Percentiles rank a stretch among this genome's conserved stretches.
These are phyloP conservation scores for Chrysolina oricalcia DNA, from an alignment of 2,888 invertebrate genomes.

Conservation along the genomic window DNA sequence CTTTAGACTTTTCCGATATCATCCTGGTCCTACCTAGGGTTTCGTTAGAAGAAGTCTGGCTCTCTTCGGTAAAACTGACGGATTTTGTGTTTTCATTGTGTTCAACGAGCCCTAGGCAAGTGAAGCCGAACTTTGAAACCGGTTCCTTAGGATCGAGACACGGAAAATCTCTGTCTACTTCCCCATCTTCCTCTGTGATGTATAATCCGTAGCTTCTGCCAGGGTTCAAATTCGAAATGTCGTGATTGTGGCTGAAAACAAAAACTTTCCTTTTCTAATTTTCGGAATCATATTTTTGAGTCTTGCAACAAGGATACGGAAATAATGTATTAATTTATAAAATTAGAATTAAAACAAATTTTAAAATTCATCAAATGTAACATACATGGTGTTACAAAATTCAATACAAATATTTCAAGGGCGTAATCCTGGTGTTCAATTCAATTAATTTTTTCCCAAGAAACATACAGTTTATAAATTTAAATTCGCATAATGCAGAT, in stretches of 20 bases:
- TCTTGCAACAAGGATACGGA: too few relatives aligned
- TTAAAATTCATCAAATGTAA: too few relatives aligned
- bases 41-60: conserved; percentile 30
- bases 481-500: too few relatives aligned
- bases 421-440: too few relatives aligned
- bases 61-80: conserved; percentile 64
- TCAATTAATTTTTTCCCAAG: too few relatives aligned
- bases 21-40: conserved; percentile 44
- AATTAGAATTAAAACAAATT: too few relatives aligned
- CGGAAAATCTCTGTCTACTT: conserved; percentile 94
- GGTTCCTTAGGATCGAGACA: conserved; percentile 90
- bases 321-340: too few relatives aligned
- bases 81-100: conserved; percentile 74
- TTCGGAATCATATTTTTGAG: not conserved
- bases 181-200: conserved; percentile 97
- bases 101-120: conserved; percentile 90
- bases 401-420: too few relatives aligned
- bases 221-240: conserved; percentile 74
- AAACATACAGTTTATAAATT: too few relatives aligned
- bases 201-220: conserved; percentile 88
- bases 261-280: conserved; percentile 17
- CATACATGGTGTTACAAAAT: too few relatives aligned
- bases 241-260: conserved; percentile 38
- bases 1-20: conserved; percentile 53
- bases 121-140: conserved; percentile 94